Evolutionary conservation across 2,888 invertebrate species (phyloP).

Genomic region (Mechanitis messenoides): DNA sequence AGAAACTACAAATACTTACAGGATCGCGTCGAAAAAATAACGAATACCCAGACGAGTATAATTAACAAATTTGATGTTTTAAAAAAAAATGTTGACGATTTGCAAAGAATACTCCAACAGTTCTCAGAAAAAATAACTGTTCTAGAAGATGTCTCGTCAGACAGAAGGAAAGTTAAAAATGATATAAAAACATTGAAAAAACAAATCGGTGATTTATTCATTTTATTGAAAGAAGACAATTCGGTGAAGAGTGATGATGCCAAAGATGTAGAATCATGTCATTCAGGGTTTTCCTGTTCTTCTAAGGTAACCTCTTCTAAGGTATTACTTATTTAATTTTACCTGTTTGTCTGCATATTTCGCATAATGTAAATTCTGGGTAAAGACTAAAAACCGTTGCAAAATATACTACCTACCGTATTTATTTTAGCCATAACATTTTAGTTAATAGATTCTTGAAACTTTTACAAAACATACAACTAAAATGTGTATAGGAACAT

Average conservation of each 20-base stretch:
- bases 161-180: slow-evolving; percentile 44
- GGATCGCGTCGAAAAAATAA: slow-evolving; percentile 49
- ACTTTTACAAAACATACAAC: too few relatives aligned
- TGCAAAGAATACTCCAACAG: slow-evolving; percentile 42
- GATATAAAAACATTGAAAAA: slow-evolving; percentile 52
- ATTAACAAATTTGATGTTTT: slow-evolving; percentile 52
- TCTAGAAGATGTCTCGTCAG: slow-evolving; percentile 48
- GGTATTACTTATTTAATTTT: too few relatives aligned
- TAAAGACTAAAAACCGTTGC: too few relatives aligned
- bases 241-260: slow-evolving; percentile 46
- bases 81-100: slow-evolving; percentile 50
- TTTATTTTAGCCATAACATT: too few relatives aligned
- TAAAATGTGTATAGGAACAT: too few relatives aligned
- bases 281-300: slow-evolving; percentile 60
- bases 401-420: too few relatives aligned
- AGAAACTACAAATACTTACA: slow-evolving; percentile 40
- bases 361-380: too few relatives aligned
- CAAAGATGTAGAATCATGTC: slow-evolving; percentile 57
- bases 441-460: too few relatives aligned
- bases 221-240: slow-evolving; percentile 57
- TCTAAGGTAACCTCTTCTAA: slow-evolving; percentile 51
- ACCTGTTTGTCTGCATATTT: too few relatives aligned
- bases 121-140: slow-evolving; percentile 48
- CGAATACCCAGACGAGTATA: slow-evolving; percentile 46
- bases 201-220: slow-evolving; percentile 57